Evolutionary conservation across 2,888 invertebrate genomes (phyloP).

Genomic region (Mythimna ferrago): DNA sequence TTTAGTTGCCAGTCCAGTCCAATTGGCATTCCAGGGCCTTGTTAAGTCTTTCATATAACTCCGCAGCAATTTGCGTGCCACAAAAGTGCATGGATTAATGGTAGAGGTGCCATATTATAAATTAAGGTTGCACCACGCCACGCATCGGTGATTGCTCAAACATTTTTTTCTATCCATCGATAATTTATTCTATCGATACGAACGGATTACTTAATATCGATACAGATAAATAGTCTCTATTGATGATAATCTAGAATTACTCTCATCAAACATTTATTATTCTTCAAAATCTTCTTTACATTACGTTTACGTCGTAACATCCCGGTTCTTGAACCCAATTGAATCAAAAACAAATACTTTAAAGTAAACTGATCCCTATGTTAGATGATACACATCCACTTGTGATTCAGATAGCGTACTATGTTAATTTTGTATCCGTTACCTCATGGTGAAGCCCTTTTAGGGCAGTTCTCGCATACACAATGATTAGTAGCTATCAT

Average conservation of each 20-base stretch:
- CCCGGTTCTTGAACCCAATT: not conserved
- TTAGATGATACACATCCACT: constrained; percentile 14
- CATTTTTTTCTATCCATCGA: not conserved
- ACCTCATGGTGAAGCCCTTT: constrained; percentile 47
- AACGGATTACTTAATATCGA: no score
- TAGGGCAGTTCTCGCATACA: constrained; percentile 36
- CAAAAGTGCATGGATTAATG: not conserved
- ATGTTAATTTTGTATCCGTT: constrained; percentile 59
- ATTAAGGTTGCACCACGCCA: not conserved
- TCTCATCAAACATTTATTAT: not conserved
- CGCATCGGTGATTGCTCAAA: not conserved
- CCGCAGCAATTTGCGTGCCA: not conserved
- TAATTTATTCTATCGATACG: no score
- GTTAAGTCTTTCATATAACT: no score
- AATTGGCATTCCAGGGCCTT: no score
- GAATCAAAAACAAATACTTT: not conserved
- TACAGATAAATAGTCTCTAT: no score
- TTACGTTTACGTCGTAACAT: not conserved
- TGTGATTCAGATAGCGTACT: constrained; percentile 35
- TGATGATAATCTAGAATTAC: not conserved
- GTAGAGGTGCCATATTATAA: not conserved
- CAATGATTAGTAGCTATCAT: constrained; percentile 31
- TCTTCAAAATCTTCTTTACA: not conserved
- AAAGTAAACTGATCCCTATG: constrained; percentile 1
- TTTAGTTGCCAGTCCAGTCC: no score